phyloP scores from a whole-genome alignment of 2,113 vertebrate genomes.

The Scalopus aquaticus region DNA sequence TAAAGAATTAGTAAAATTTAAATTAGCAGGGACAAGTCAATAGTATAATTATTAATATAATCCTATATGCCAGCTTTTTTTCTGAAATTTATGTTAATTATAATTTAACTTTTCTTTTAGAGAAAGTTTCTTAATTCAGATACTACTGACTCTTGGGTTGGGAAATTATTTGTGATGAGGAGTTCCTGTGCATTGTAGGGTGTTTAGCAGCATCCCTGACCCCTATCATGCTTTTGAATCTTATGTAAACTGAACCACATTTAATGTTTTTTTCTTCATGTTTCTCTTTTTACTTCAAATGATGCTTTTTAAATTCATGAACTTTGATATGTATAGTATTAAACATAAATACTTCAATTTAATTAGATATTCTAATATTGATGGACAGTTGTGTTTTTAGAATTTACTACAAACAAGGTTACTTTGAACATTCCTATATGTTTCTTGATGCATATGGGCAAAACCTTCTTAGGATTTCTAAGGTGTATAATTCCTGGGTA shows the following conservation, averaged over 20 bases:
- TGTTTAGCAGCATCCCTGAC: not conserved
- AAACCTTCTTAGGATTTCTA: fast-evolving
- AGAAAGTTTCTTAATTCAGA: not conserved
- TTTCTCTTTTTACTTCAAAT: not conserved
- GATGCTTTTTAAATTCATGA: not conserved
- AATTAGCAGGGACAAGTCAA: not conserved
- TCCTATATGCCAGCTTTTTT: not conserved
- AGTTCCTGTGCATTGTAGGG: not conserved
- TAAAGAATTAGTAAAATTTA: not conserved
- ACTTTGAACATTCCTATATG: not conserved
- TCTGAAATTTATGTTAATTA: not conserved
- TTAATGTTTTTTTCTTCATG: not conserved
- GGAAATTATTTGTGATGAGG: not conserved
- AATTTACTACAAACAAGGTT: not conserved
- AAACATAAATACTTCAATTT: not conserved
- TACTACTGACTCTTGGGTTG: not conserved
- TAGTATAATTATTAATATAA: not conserved
- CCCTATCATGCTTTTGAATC: not conserved
- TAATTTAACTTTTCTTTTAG: not conserved
- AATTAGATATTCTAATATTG: not conserved
- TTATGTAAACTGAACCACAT: not conserved
- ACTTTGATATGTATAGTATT: not conserved
- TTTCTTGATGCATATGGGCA: not conserved
- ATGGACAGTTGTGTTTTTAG: not conserved
- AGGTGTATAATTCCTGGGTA: not conserved